Percentiles rank a stretch among this genome's conserved stretches.
These are phyloP conservation scores for Cotesia chilonis DNA, from an alignment of 1,140 invertebrate species.

Conservation along the genomic window DNA sequence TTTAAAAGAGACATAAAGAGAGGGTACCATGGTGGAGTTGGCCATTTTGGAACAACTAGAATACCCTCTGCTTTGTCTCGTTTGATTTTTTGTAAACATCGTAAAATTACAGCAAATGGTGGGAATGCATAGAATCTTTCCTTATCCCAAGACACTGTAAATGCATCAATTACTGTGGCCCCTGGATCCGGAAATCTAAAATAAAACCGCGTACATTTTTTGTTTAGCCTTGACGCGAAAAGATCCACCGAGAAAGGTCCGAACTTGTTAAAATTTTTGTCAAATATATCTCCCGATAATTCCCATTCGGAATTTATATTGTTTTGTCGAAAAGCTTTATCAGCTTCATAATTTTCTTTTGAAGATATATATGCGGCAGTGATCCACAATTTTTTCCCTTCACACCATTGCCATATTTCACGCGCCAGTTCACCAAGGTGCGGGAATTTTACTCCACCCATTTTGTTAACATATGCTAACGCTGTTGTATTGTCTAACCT, in stretches of 20 bases:
- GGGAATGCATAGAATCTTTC: constrained; percentile 9
- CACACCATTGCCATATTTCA: constrained; percentile 44
- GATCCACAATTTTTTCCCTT: constrained; percentile 38
- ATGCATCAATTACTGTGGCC: constrained; percentile 38
- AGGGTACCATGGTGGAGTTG: constrained; percentile 34
- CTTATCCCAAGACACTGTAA: constrained; percentile 31
- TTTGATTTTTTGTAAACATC: constrained; percentile 28
- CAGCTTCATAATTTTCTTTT: constrained; percentile 41
- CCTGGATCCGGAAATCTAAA: constrained; percentile 41
- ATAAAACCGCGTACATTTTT: constrained; percentile 40
- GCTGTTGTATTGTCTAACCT: constrained; percentile 42
- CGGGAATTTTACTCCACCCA: constrained; percentile 41
- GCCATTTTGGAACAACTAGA: constrained; percentile 10
- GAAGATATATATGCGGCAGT: constrained; percentile 42
- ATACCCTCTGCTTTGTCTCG: constrained; percentile 16
- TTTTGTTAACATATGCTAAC: constrained; percentile 42
- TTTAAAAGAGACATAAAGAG: constrained; percentile 21
- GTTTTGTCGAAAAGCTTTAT: constrained; percentile 32
- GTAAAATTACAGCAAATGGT: constrained; percentile 24
- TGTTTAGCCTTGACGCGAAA: constrained; percentile 43
- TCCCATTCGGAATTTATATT: constrained; percentile 22
- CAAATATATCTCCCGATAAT: constrained; percentile 7
- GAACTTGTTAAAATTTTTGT: not conserved
- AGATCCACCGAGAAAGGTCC: constrained; percentile 39
- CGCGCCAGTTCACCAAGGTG: constrained; percentile 34